Conservation (phyloP, 1,140 invertebrate species). For the Oedothorax gibbosus region DNA sequence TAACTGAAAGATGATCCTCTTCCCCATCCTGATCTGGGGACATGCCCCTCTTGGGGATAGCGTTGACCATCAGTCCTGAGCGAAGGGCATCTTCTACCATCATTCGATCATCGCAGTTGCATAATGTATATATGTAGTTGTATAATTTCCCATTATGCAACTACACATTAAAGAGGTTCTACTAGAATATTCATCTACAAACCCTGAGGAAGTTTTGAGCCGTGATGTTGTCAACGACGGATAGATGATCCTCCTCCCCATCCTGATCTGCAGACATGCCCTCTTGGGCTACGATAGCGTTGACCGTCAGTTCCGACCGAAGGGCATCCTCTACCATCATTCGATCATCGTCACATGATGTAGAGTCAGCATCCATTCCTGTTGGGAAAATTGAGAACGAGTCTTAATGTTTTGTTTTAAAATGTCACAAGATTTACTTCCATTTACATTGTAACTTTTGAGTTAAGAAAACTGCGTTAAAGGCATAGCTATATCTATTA, state of each 20-base stretch:
- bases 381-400: background rate
- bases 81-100: conserved; percentile 38
- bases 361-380: conserved; percentile 44
- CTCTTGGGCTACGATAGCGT: conserved; percentile 42
- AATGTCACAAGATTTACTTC: too few relatives aligned
- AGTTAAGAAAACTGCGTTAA: too few relatives aligned
- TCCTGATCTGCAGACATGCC: conserved; percentile 20
- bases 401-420: too few relatives aligned
- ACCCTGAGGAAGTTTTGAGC: conserved; percentile 44
- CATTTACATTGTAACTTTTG: too few relatives aligned
- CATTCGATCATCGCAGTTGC: conserved; percentile 46
- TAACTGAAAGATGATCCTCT: conserved; percentile 25
- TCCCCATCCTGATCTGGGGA: conserved; percentile 15
- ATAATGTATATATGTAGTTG: too few relatives aligned
- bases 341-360: conserved; percentile 46
- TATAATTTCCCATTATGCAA: too few relatives aligned
- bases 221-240: conserved; percentile 51
- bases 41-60: conserved; percentile 17
- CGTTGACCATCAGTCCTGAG: conserved; percentile 29
- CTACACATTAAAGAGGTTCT: too few relatives aligned
- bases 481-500: too few relatives aligned
- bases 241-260: conserved; percentile 38
- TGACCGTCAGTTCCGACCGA: conserved; percentile 31
- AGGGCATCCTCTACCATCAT: conserved; percentile 45
- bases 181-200: too few relatives aligned